Evolutionary conservation across 2,797 vertebrate genomes (phyloP), one percentile per base, ranked within the genome.

Genomic region (Clarias fuscus): DNA sequence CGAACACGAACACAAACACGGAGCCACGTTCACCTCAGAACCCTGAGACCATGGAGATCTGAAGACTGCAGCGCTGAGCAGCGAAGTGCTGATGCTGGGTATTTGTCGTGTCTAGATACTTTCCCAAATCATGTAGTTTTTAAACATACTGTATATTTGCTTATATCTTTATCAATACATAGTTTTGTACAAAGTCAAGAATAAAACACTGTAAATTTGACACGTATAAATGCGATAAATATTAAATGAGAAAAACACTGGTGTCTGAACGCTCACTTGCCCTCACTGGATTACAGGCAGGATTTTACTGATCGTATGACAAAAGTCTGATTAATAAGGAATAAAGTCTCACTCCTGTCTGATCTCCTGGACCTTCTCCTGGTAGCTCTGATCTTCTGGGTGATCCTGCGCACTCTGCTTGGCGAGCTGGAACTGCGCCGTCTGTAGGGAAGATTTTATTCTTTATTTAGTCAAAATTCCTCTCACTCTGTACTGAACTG

Each of bases 341-440:
- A 82, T 89, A 88, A 85, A 4, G 18, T 89, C 96, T 93, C 95
- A 98, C 97, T 95, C 95, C 24, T 97, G 96, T 92, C 95, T 97
- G 92, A 97, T 92, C 87, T 96, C 94, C 86, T 87, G 96, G 89
- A 96, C 95, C 91, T 95, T 93, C 90, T 97, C 96, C 91, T 94
- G 93, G 92, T 95, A 93, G 84, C 85, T 88, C 1, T 95, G 96
- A 5, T 95, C 94, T 40, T 95, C 94, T 2, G 96, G 97, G 89
- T 96, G 95, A 89, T 98, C 97, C 93, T 97, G 96, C 0, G 91
- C 95, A 84, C 86, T 94, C 93, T 98, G 97, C 91, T 92, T 95
- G 71, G 95, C 96, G 92, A 99, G 93, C 94, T 99, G 98, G 90
- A 98, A 94, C 93, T 95, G 95, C 1, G 97, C 97, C 1, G 97